A percentile compares a stretch with the other conserved stretches of the same genome.
These are phyloP conservation scores for Vulpes lagopus DNA, from an alignment of 2,113 vertebrate species.

Conservation along the genomic window DNA sequence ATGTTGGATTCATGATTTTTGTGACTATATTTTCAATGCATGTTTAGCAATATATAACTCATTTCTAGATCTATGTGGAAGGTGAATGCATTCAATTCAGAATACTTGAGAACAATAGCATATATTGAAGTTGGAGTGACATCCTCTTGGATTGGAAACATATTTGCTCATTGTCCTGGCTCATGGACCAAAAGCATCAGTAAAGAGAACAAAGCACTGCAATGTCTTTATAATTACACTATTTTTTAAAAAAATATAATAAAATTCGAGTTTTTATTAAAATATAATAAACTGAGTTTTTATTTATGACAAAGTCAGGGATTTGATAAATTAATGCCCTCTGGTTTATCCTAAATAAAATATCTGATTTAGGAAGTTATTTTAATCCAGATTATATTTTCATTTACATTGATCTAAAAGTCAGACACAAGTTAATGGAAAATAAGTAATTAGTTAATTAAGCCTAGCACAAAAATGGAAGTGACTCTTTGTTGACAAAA, in stretches of 20 bases:
- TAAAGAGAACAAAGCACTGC: neutral
- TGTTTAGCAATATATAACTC: neutral
- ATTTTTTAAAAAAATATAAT: neutral
- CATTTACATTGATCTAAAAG: neutral
- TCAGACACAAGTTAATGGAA: neutral
- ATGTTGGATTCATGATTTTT: neutral
- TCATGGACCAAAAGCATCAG: neutral
- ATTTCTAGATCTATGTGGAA: neutral
- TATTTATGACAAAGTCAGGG: neutral
- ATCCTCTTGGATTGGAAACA: neutral
- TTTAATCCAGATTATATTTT: constrained; percentile 10
- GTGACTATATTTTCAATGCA: neutral
- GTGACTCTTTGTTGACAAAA: neutral
- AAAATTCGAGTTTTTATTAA: neutral
- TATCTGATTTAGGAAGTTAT: neutral
- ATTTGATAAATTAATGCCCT: neutral
- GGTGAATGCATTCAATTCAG: neutral
- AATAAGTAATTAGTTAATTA: neutral
- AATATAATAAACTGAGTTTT: neutral
- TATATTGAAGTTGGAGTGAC: neutral
- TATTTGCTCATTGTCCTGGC: neutral
- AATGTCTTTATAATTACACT: neutral
- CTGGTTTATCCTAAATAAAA: neutral
- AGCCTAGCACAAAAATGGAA: neutral
- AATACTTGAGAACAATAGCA: neutral